Percentiles rank a stretch among this genome's conserved stretches.
These are phyloP conservation scores for Clarias pachynema DNA, from an alignment of 2,797 vertebrate genomes.

Conservation along the genomic window DNA sequence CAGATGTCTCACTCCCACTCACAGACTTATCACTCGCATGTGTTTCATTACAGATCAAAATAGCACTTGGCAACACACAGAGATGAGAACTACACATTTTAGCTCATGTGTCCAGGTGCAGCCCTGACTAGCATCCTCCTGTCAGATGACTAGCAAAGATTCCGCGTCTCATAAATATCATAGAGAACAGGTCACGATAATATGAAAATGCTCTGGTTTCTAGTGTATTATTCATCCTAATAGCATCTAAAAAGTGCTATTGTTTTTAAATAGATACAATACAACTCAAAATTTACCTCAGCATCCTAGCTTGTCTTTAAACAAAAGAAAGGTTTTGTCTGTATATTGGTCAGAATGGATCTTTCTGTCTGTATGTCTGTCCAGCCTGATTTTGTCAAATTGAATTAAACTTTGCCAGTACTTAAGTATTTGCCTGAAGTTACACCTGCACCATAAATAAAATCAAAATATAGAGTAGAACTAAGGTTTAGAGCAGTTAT, in stretches of 20 bases:
- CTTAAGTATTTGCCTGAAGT: too few species aligned
- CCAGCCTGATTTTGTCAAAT: too few species aligned
- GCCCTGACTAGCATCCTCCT: neutral
- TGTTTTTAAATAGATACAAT: neutral
- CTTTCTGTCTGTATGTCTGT: too few species aligned
- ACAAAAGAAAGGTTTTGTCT: too few species aligned
- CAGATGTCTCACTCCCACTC: conserved; percentile 15
- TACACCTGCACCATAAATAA: too few species aligned
- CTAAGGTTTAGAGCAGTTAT: too few species aligned
- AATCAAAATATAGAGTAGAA: too few species aligned
- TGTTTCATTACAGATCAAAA: neutral
- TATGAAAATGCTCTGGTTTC: neutral
- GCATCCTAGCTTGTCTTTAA: neutral
- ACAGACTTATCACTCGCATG: neutral
- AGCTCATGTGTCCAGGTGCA: neutral
- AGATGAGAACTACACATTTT: neutral
- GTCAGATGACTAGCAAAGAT: neutral
- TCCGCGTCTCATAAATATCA: neutral
- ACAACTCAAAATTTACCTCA: neutral
- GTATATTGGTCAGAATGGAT: neutral
- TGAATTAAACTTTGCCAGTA: too few species aligned
- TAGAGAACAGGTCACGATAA: neutral
- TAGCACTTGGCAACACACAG: neutral
- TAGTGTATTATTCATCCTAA: neutral
- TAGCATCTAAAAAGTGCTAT: too few species aligned